Evolutionary conservation across 2,888 invertebrate species (phyloP), one percentile per base, ranked within the genome.

Genomic region (Cosmorhoe ocellata): DNA sequence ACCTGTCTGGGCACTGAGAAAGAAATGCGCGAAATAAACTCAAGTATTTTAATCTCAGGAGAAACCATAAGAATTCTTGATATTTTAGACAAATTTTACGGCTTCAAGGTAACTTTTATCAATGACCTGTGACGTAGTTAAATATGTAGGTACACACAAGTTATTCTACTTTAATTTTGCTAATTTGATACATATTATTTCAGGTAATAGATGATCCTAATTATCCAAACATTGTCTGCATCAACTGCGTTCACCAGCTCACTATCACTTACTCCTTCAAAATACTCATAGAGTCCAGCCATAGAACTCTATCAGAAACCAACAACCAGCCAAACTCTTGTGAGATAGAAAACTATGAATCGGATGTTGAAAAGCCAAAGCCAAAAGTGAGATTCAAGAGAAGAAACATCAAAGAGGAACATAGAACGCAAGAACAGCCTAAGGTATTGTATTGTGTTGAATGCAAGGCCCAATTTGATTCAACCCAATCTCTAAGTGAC

Each of bases 261-360:
- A 89, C 84, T 12, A 72, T 88, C 26, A 88, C 89, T 14, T 84
- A 88, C 66, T 87, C 90, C 1, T 91, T 90, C 61, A 90, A 90
- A 74, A 61, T 73, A 1, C 77, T 90, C 2, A 81, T 90, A 60
- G 82, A 89, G 53, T 64, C 76, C n/a, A 86, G 75, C 63, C 64
- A 76, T 12, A 81, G 73, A 64, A 81, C 75, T 6, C 63, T 88
- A 40, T 56, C 68, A 22, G 77, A 79, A 39, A 71, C 57, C 45
- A 42, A 61, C 7, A 64, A 65, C 27, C 64, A 66, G 43, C 43
- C 67, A 7, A 76, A 78, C 18, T 68, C 59, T 6, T 75, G 68
- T 51, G 83, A 86, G 64, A 9, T 39, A 40, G 74, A 67, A 26
- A 69, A 67, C 45, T 73, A 74, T 47, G 84, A 84, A 50, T 72